Percentiles rank a stretch among this genome's conserved stretches.
phyloP scores from a whole-genome alignment of 2,888 invertebrate species.

The Oscheius onirici region DNA sequence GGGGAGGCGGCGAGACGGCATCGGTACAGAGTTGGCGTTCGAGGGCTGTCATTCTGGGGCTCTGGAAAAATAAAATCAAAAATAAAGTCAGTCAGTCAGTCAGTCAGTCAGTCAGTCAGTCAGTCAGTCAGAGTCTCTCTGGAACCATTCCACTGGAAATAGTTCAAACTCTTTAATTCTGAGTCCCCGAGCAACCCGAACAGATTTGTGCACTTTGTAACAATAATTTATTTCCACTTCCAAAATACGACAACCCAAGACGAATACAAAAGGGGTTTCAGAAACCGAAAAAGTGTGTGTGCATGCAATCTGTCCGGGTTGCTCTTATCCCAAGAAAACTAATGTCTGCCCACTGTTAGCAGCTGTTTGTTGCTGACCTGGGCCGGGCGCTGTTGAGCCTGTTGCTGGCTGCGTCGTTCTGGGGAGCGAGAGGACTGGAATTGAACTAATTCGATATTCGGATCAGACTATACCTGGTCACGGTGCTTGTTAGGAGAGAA shows the following conservation, averaged over 20 bases:
- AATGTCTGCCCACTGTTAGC: constrained; percentile 26
- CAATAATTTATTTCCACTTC: constrained; percentile 21
- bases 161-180: too few relatives aligned
- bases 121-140: too few relatives aligned
- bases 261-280: background rate
- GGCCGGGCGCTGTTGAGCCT: constrained; percentile 8
- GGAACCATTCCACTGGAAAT: background rate
- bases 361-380: constrained; percentile 28
- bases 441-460: background rate
- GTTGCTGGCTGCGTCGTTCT: constrained; percentile 7
- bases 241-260: constrained; percentile 18
- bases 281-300: background rate
- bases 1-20: constrained; percentile 1
- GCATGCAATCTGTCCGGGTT: constrained; percentile 15
- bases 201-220: constrained; percentile 3
- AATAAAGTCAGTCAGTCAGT: background rate
- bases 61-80: constrained; percentile 22
- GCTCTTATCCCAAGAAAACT: background rate
- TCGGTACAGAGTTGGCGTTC: constrained; percentile 34
- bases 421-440: constrained; percentile 3
- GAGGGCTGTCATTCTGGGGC: constrained; percentile 28
- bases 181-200: constrained; percentile 23
- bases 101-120: too few relatives aligned
- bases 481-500: constrained; percentile 19
- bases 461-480: constrained; percentile 15